Evolutionary conservation across 2,888 invertebrate species (phyloP), one percentile per base, ranked within the genome.

Genomic region (Agrochola litura): DNA sequence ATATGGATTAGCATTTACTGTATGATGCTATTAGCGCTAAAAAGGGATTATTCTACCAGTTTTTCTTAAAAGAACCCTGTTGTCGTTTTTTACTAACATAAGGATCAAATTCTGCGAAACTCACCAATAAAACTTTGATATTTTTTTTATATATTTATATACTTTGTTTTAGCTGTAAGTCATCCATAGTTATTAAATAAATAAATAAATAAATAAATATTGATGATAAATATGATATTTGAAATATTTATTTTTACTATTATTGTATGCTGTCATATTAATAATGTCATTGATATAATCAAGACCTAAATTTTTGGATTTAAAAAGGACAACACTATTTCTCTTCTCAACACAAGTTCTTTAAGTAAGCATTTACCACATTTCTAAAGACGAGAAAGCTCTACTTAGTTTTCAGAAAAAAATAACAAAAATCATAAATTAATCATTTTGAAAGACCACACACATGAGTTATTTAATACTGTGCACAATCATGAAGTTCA

Each of bases 401-500:
- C 25, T 43, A 3, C 12, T 16, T 19, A 66, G 2, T 25, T 43
- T 12, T 19, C 1, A 30, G 10, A 68, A 10, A 16, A 22, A 46
- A 46, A 46, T 0, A 14, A 46, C 1, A n/a, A n/a, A 41, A 9
- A 41, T 9, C 70, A 10, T 30, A 10, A 46, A 69, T 19, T 43
- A 54, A 25, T 22, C 0, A 22, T 22, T 54, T 41, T 16, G 10
- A 16, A 25, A 76, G 46, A 54, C 30, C n/a, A 37, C 25, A 77
- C 41, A 41, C 22, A 30, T 30, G 1, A 16, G 6, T 16, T 25
- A 61, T 41, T n/a, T 0, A 67, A 78, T n/a, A 46, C 3, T 10
- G 52, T 22, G 6, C 43, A 52, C 4, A 22, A n/a, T 22, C 30
- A 73, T 19, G 16, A 73, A 81, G 49, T 81, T 52, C 43, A 73